phyloP scores from a whole-genome alignment of 2,113 vertebrate species.

The Phyllopteryx taeniolatus region DNA sequence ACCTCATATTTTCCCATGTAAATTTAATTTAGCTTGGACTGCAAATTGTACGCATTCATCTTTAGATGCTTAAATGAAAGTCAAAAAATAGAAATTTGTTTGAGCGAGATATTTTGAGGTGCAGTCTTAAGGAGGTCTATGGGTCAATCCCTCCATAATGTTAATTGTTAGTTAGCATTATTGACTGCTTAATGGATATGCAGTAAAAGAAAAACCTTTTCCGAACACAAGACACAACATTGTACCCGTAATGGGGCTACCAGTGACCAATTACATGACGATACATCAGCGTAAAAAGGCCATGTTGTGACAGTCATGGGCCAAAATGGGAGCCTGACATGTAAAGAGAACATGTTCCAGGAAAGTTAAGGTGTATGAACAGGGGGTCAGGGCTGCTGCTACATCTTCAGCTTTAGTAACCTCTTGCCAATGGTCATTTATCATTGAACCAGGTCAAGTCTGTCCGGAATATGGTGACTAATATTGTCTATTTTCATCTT shows the following conservation, averaged over 20 bases:
- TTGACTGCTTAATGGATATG: neutral
- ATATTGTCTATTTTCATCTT: neutral
- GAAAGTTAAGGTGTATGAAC: slow-evolving; percentile 37
- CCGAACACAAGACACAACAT: neutral
- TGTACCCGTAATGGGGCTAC: slow-evolving; percentile 24
- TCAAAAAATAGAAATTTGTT: neutral
- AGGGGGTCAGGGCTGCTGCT: slow-evolving; percentile 36
- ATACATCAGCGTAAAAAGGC: slow-evolving; percentile 33
- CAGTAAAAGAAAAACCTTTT: neutral
- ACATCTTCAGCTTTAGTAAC: slow-evolving; percentile 47
- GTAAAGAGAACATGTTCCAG: slow-evolving; percentile 46
- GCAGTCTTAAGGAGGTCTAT: neutral
- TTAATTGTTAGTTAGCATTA: slow-evolving; percentile 10
- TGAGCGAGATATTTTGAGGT: neutral
- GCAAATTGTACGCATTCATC: neutral
- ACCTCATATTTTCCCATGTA: neutral
- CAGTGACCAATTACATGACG: slow-evolving; percentile 25
- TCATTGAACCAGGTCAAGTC: slow-evolving; percentile 34
- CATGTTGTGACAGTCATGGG: slow-evolving; percentile 35
- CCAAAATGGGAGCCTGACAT: slow-evolving; percentile 16
- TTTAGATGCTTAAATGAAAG: neutral
- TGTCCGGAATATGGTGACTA: slow-evolving; percentile 1
- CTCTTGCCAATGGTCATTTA: slow-evolving; percentile 24
- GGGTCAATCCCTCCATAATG: neutral
- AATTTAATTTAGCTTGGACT: neutral